These are phyloP conservation scores for Hippocampus barbouri DNA, from an alignment of 2,113 vertebrate species.

Conservation along the genomic window DNA sequence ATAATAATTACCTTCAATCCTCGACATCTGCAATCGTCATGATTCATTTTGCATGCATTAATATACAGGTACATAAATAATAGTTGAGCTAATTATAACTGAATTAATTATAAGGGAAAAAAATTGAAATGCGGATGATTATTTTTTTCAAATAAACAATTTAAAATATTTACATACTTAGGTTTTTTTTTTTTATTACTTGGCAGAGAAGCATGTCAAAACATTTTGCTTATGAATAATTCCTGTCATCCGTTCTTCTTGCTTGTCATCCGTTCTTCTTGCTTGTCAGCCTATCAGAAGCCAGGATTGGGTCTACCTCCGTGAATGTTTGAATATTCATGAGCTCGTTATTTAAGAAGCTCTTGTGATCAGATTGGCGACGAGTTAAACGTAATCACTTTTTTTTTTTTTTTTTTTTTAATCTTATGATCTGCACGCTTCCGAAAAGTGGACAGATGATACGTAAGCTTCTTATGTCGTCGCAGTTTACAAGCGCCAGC, in stretches of 20 bases:
- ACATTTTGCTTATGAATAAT: too few species aligned
- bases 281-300: neutral
- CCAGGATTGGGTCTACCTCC: neutral
- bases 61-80: too few species aligned
- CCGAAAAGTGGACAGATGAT: conserved; percentile 50
- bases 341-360: neutral
- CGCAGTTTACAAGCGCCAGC: conserved; percentile 20
- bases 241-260: neutral
- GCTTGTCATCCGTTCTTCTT: neutral
- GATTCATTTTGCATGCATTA: too few species aligned
- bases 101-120: too few species aligned
- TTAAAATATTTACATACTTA: too few species aligned
- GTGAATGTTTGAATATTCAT: neutral
- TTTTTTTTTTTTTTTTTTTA: conserved; percentile 6
- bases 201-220: too few species aligned
- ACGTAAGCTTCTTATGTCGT: conserved; percentile 54
- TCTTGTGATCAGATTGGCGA: neutral
- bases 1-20: too few species aligned
- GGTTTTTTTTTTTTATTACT: too few species aligned
- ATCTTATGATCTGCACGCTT: conserved; percentile 54
- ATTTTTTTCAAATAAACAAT: too few species aligned
- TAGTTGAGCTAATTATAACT: too few species aligned
- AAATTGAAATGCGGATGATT: too few species aligned
- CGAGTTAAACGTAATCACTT: conserved; percentile 1
- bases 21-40: too few species aligned